These are phyloP conservation scores for Aphaenogaster ashmeadi DNA, from an alignment of 1,140 invertebrate species.

Conservation along the genomic window DNA sequence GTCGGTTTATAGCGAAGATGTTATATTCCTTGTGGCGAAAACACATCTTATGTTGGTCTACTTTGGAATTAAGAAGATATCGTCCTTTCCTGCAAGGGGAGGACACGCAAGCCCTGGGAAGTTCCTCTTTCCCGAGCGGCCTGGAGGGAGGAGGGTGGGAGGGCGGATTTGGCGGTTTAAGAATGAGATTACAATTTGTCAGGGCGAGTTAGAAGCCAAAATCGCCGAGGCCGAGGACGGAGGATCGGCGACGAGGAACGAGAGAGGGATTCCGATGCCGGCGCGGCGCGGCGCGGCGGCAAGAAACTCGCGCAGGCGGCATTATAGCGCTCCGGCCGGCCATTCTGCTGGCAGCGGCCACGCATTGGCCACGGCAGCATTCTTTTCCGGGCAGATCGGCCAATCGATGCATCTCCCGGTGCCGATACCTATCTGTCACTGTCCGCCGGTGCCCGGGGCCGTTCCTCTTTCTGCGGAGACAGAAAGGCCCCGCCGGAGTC, in stretches of 20 bases:
- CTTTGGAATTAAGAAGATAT: conserved; percentile 7
- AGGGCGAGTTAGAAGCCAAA: conserved; percentile 76
- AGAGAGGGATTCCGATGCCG: conserved; percentile 34
- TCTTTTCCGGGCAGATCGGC: conserved; percentile 86
- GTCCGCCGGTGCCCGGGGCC: conserved; percentile 80
- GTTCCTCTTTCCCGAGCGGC: not conserved
- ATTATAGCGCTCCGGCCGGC: conserved; percentile 79
- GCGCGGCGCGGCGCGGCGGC: conserved; percentile 59
- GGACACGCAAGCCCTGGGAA: conserved; percentile 9
- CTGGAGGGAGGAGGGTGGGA: not conserved
- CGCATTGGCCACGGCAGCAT: conserved; percentile 86
- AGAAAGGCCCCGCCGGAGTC: conserved; percentile 47
- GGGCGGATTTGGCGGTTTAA: conserved; percentile 74
- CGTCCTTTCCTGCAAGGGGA: not conserved
- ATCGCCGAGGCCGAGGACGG: conserved; percentile 51
- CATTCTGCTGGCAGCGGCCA: conserved; percentile 84
- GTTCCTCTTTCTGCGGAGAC: conserved; percentile 70
- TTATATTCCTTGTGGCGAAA: not conserved
- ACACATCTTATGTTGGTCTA: not conserved
- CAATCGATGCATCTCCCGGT: conserved; percentile 86
- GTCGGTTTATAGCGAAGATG: not conserved
- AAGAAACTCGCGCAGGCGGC: conserved; percentile 73
- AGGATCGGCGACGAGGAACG: conserved; percentile 17
- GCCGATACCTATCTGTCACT: conserved; percentile 87
- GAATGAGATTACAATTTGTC: conserved; percentile 84